Percentiles rank a stretch among this genome's conserved stretches.
These are phyloP conservation scores for Propithecus coquereli DNA, from an alignment of 2,113 vertebrate genomes.

Conservation along the genomic window DNA sequence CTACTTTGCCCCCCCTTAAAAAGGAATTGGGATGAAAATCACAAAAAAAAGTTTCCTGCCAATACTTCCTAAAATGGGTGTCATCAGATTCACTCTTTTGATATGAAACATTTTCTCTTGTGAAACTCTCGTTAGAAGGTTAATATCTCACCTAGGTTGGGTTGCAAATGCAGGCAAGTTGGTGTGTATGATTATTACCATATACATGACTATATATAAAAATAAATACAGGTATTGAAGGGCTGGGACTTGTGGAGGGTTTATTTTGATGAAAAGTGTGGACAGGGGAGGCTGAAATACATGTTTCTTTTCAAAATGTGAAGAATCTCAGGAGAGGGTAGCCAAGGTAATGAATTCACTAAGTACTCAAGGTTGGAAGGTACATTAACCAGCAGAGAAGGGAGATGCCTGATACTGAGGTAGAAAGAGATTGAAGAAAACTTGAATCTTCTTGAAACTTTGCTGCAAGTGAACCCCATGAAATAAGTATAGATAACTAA, in stretches of 20 bases:
- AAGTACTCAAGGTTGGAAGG: not conserved
- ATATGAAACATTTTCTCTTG: not conserved
- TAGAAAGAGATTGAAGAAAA: not conserved
- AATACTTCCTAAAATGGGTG: not conserved
- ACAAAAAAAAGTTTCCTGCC: not conserved
- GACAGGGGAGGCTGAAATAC: not conserved
- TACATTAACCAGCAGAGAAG: not conserved
- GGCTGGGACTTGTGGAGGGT: not conserved
- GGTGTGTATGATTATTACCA: not conserved
- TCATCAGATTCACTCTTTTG: not conserved
- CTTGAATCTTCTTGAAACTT: not conserved
- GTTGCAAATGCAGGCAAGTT: not conserved
- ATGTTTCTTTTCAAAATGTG: not conserved
- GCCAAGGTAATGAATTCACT: not conserved
- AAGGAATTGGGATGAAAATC: not conserved
- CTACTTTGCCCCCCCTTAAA: accelerated
- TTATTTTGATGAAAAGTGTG: not conserved
- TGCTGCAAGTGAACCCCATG: not conserved
- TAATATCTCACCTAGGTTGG: not conserved
- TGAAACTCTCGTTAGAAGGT: not conserved
- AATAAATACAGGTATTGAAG: not conserved
- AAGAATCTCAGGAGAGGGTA: not conserved
- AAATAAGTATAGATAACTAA: not conserved
- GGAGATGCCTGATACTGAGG: not conserved
- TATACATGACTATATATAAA: not conserved